These are phyloP conservation scores for Lordiphosa stackelbergi DNA, from an alignment of 1,140 invertebrate genomes.

Conservation along the genomic window DNA sequence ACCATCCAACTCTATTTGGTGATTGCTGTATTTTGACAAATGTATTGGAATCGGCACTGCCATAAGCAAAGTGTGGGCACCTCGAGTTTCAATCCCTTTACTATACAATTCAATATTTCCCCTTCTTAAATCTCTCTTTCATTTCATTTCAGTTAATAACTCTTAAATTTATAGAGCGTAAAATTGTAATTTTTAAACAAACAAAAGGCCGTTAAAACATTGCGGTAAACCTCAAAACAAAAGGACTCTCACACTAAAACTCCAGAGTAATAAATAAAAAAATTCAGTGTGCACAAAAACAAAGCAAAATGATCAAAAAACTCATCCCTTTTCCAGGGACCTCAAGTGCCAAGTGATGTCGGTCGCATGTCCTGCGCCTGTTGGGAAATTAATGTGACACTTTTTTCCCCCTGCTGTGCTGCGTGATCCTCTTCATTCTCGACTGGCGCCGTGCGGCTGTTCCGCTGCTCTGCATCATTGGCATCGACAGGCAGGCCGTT, in stretches of 20 bases:
- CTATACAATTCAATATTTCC: too few relatives aligned
- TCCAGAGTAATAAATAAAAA: constrained; percentile 53
- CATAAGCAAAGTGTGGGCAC: too few relatives aligned
- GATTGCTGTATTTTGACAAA: too few relatives aligned
- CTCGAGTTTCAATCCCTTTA: too few relatives aligned
- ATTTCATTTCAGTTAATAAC: too few relatives aligned
- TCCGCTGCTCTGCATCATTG: constrained; percentile 33
- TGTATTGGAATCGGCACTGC: too few relatives aligned
- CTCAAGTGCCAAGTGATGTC: constrained; percentile 54
- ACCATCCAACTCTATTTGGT: too few relatives aligned
- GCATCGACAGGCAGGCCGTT: constrained; percentile 21
- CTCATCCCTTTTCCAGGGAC: constrained; percentile 12
- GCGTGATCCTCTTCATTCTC: constrained; percentile 34
- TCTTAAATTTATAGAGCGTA: constrained; percentile 3
- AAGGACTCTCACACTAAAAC: constrained; percentile 23
- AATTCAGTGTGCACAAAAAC: constrained; percentile 65
- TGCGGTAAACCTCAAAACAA: constrained; percentile 43
- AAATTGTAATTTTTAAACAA: constrained; percentile 28
- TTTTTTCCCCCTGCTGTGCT: constrained; percentile 38
- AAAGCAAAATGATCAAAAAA: constrained; percentile 39
- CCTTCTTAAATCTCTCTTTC: too few relatives aligned
- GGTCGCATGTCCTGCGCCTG: constrained; percentile 47
- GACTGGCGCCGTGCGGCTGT: constrained; percentile 47
- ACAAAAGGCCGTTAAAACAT: constrained; percentile 57
- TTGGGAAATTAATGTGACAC: constrained; percentile 50